Evolutionary conservation across 2,797 vertebrate genomes (phyloP).

Genomic region (Moxostoma hubbsi): DNA sequence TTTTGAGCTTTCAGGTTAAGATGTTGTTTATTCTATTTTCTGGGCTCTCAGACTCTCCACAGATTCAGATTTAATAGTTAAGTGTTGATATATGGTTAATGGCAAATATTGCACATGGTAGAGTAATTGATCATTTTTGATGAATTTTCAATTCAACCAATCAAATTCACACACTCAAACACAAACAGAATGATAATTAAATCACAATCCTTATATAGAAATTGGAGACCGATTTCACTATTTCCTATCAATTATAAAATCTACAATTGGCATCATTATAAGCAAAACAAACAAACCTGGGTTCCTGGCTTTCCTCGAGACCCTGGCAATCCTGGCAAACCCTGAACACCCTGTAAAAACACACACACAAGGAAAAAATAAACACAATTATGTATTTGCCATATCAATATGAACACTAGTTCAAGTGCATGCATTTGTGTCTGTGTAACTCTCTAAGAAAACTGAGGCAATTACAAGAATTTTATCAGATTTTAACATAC

Average conservation of each 20-base stretch:
- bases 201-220: neutral
- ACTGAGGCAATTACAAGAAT: no score
- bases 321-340: slow-evolving; percentile 86
- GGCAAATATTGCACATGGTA: no score
- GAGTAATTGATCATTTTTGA: neutral
- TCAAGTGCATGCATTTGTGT: slow-evolving; percentile 57
- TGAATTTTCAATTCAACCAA: no score
- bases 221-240: neutral
- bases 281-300: slow-evolving; percentile 77
- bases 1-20: neutral
- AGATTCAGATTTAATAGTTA: neutral
- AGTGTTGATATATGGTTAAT: neutral
- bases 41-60: no score
- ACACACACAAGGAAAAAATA: slow-evolving; percentile 38
- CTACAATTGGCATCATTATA: neutral
- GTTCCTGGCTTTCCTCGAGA: slow-evolving; percentile 87
- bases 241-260: neutral
- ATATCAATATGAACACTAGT: slow-evolving; percentile 50
- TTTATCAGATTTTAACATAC: no score
- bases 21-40: neutral
- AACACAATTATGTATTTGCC: neutral
- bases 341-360: slow-evolving; percentile 86
- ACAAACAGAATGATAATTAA: neutral
- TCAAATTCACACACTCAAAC: neutral
- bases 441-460: no score